phyloP scores from a whole-genome alignment of 2,797 vertebrate species.

The Brotogeris chrysoptera region DNA sequence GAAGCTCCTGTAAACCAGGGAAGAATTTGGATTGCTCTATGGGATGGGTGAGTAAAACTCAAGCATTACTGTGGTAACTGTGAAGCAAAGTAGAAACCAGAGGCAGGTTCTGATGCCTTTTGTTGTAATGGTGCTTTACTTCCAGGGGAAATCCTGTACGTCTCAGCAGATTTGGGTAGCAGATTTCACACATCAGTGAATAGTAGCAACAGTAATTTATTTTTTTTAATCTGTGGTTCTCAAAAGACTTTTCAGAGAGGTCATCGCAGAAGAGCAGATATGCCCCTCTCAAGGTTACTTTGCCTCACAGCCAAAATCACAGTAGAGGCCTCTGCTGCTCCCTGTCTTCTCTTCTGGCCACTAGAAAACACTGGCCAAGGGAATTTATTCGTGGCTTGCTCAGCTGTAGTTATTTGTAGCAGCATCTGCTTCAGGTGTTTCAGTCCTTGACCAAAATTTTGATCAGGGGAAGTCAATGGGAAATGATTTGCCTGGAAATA shows the following conservation, averaged over 20 bases:
- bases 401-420: background rate
- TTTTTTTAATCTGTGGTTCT: background rate
- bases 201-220: background rate
- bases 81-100: background rate
- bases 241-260: background rate
- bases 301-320: background rate
- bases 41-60: background rate
- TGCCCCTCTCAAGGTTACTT: rapidly evolving
- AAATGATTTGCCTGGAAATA: background rate
- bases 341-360: background rate
- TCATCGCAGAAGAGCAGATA: background rate
- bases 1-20: background rate
- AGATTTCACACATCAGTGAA: background rate
- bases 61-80: background rate
- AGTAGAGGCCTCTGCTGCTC: rapidly evolving
- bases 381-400: background rate
- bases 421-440: background rate
- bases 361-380: background rate
- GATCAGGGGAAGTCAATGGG: rapidly evolving
- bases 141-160: background rate
- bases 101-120: background rate
- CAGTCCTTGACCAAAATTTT: rapidly evolving
- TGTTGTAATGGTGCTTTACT: background rate
- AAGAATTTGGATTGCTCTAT: background rate
- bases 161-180: background rate